A percentile compares a stretch with the other conserved stretches of the same genome.
These are phyloP conservation scores for Dugesia japonica DNA, from an alignment of 2,888 invertebrate species.

Conservation along the genomic window DNA sequence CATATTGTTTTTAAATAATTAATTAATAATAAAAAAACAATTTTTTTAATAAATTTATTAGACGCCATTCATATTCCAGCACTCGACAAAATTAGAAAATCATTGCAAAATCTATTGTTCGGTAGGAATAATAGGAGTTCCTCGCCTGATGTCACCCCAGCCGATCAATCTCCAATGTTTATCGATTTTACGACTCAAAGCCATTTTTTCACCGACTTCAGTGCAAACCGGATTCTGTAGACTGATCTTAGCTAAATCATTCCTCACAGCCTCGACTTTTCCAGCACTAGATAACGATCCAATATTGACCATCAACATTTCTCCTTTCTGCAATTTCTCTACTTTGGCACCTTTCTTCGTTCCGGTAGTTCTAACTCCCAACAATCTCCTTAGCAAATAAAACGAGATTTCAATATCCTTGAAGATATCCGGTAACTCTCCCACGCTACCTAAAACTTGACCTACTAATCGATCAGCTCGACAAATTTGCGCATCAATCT, in stretches of 20 bases:
- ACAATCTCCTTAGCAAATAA: conserved; percentile 76
- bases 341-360: conserved; percentile 95
- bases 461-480: conserved; percentile 94
- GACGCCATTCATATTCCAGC: background rate
- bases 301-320: conserved; percentile 88
- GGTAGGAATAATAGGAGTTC: conserved; percentile 73
- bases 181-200: conserved; percentile 90
- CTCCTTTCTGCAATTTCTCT: conserved; percentile 71
- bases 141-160: conserved; percentile 96
- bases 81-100: background rate
- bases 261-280: conserved; percentile 76
- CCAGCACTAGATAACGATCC: conserved; percentile 95
- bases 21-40: too few species aligned
- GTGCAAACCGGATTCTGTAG: conserved; percentile 95
- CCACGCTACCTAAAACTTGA: conserved; percentile 86
- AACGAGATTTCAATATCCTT: conserved; percentile 94
- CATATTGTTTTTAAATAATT: too few species aligned
- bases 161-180: conserved; percentile 99
- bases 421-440: conserved; percentile 84
- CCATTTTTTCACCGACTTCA: conserved; percentile 93
- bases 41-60: background rate
- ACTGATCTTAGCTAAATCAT: conserved; percentile 87
- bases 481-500: conserved; percentile 94
- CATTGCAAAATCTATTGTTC: background rate
- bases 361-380: conserved; percentile 93